Conservation (phyloP, 1,140 invertebrate genomes). For the Heliconius hewitsoni region DNA sequence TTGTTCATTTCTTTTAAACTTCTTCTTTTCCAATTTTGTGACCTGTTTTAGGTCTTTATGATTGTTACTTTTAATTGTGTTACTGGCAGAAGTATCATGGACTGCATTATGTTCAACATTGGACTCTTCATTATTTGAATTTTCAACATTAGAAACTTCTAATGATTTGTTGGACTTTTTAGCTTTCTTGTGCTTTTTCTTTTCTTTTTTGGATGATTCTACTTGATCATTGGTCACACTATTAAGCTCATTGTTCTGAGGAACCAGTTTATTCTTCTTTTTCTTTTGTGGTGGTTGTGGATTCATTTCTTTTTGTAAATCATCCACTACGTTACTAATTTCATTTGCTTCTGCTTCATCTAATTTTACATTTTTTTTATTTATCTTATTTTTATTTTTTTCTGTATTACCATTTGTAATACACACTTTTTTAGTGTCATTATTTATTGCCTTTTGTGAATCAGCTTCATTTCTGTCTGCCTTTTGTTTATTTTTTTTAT, state of each 20-base stretch:
- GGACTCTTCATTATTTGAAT: not conserved
- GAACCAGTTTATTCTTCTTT: constrained; percentile 7
- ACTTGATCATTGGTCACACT: not conserved
- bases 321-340: not conserved
- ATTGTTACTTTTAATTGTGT: not conserved
- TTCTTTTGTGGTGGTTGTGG: constrained; percentile 5
- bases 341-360: not conserved
- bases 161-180: not conserved
- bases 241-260: not conserved
- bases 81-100: not conserved
- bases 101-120: not conserved
- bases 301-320: not conserved
- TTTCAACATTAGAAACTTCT: not conserved
- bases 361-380: constrained; percentile 25
- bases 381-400: constrained; percentile 37
- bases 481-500: constrained; percentile 29
- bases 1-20: constrained; percentile 52
- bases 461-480: not conserved
- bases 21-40: constrained; percentile 41
- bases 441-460: not conserved
- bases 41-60: constrained; percentile 4
- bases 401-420: constrained; percentile 21
- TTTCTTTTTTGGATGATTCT: not conserved
- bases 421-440: not conserved
- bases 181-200: not conserved